These are phyloP conservation scores for Zonotrichia leucophrys DNA, from an alignment of 2,113 vertebrate genomes.

Conservation along the genomic window DNA sequence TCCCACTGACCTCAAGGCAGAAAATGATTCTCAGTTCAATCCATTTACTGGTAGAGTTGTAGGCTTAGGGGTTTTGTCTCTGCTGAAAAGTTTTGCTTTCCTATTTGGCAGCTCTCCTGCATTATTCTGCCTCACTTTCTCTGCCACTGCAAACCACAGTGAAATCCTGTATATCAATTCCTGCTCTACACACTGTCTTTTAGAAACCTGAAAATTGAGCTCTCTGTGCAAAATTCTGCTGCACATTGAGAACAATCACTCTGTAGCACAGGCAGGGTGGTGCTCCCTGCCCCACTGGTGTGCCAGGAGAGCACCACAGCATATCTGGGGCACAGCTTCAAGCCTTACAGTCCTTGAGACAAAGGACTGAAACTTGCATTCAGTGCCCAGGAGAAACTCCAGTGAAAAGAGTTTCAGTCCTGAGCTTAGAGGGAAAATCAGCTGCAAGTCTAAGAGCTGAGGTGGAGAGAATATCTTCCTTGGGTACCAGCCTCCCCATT, in stretches of 20 bases:
- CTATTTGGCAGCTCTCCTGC: not conserved
- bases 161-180: not conserved
- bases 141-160: not conserved
- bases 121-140: not conserved
- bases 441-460: not conserved
- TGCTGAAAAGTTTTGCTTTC: not conserved
- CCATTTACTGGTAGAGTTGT: not conserved
- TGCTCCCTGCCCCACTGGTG: not conserved
- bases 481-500: not conserved
- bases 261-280: not conserved
- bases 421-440: not conserved
- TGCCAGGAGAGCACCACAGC: not conserved
- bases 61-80: not conserved
- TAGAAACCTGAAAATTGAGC: not conserved
- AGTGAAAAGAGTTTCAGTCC: not conserved
- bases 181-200: not conserved
- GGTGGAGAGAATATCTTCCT: not conserved
- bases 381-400: not conserved
- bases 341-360: not conserved
- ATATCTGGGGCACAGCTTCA: not conserved
- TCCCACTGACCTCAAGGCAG: not conserved
- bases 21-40: not conserved
- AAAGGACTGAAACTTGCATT: not conserved
- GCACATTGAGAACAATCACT: not conserved
- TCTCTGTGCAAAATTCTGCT: not conserved